Conservation (phyloP, 2,113 vertebrate genomes). For the Actenoides lindsayi region DNA sequence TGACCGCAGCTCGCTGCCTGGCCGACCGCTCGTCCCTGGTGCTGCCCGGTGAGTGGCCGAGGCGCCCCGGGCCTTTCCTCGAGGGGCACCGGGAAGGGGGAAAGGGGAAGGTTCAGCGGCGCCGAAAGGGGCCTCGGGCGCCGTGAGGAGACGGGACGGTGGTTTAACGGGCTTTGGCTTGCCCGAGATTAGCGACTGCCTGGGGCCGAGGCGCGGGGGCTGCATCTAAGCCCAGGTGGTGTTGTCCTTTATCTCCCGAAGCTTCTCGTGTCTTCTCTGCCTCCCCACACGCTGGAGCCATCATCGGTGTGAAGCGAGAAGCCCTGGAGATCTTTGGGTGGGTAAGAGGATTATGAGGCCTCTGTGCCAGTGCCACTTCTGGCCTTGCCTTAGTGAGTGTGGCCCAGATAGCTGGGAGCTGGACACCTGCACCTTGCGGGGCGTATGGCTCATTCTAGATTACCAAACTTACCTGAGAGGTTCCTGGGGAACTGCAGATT, state of each 20-base stretch:
- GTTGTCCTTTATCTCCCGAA: background rate
- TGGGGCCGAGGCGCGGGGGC: background rate
- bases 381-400: accelerated
- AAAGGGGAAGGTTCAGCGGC: background rate
- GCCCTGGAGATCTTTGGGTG: background rate
- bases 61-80: background rate
- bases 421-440: background rate
- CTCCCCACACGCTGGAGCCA: background rate
- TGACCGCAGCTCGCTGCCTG: background rate
- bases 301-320: accelerated
- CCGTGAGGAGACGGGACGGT: background rate
- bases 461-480: accelerated
- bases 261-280: background rate
- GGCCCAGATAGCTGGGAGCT: accelerated
- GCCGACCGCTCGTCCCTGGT: background rate
- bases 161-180: background rate
- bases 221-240: accelerated
- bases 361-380: accelerated
- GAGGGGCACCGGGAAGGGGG: background rate
- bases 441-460: accelerated
- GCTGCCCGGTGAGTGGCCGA: constrained; percentile 19
- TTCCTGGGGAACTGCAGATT: too few species aligned
- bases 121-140: background rate
- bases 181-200: background rate
- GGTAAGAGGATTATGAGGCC: background rate